Evolutionary conservation across 2,113 vertebrate genomes (phyloP), one percentile per base, ranked within the genome.

Genomic region (Agapornis roseicollis): DNA sequence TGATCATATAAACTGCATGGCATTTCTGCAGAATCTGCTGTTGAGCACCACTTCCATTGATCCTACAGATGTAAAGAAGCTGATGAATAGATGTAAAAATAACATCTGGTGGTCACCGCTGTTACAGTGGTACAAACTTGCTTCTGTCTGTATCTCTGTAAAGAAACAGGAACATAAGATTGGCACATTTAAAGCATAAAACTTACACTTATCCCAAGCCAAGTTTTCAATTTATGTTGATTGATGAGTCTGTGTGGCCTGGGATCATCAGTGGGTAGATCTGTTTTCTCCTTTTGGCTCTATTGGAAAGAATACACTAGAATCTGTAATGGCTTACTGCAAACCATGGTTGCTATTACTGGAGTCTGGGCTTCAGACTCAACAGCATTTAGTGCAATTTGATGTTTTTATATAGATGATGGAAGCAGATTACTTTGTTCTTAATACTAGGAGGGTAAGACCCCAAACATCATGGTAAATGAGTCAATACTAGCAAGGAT

Each of bases 1-100:
- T 1, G 0, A 18, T 56, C 3, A 1, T 37, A 29, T 47, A 28
- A 74, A 29, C 29, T 2, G 0, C n/a, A 14, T 41, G 37, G 10
- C 20, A 33, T 37, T 65, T 44, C 58, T 50, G 28, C 52, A 78
- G 74, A 66, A 29, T 44, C 28, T 41, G 44, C 28, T 50, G n/a
- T 41, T 1, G 2, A 50, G 23, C 20, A 29, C 17, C n/a, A 18
- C 49, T 85, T 80, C 71, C n/a, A 25, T 2, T 47, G 35, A 17
- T 79, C 60, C 31, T 69, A 27, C 41, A 52, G 6, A 27, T 25
- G n/a, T 35, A 58, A 78, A 83, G 68, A 76, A 83, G 72, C 25
- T 42, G 49, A 27, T 79, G 17, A 56, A n/a, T 37, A 69, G 33
- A 18, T 61, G 17, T 13, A 65, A 80, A 88, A 85, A 61, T 47